Evolutionary conservation across 2,113 vertebrate genomes (phyloP).

Genomic region (Plotosus lineatus): DNA sequence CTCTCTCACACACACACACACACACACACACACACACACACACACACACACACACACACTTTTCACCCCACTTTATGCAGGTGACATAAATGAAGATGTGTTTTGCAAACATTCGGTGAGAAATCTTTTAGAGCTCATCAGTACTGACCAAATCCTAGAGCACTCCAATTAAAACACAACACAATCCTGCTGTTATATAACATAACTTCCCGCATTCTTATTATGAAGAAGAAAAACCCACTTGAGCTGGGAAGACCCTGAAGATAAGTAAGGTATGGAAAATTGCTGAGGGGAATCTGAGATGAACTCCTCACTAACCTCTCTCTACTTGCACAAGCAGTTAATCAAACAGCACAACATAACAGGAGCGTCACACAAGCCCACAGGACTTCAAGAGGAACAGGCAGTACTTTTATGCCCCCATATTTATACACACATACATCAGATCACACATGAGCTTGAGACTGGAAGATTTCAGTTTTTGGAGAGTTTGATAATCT

Average conservation of each 20-base stretch:
- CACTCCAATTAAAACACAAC: constrained; percentile 25
- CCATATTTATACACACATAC: neutral
- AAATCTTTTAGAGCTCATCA: neutral
- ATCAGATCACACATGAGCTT: neutral
- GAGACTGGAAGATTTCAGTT: neutral
- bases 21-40: constrained; percentile 9
- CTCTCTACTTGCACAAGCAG: constrained; percentile 34
- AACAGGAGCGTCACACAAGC: constrained; percentile 34
- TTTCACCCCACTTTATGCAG: neutral
- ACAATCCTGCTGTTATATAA: neutral
- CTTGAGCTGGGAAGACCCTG: neutral
- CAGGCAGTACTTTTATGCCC: constrained; percentile 31
- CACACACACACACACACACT: neutral
- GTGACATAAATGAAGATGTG: neutral
- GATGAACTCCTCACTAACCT: constrained; percentile 18
- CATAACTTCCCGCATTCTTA: neutral
- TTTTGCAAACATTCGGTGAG: neutral
- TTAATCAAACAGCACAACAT: constrained; percentile 38
- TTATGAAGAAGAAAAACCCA: constrained; percentile 37
- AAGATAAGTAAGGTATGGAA: constrained; percentile 37
- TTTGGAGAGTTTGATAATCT: neutral
- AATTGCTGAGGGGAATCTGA: constrained; percentile 30
- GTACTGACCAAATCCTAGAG: constrained; percentile 2
- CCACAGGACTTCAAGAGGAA: constrained; percentile 34
- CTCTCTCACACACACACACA: neutral